phyloP scores from a whole-genome alignment of 2,797 vertebrate species.

The Acanthurus tractus region DNA sequence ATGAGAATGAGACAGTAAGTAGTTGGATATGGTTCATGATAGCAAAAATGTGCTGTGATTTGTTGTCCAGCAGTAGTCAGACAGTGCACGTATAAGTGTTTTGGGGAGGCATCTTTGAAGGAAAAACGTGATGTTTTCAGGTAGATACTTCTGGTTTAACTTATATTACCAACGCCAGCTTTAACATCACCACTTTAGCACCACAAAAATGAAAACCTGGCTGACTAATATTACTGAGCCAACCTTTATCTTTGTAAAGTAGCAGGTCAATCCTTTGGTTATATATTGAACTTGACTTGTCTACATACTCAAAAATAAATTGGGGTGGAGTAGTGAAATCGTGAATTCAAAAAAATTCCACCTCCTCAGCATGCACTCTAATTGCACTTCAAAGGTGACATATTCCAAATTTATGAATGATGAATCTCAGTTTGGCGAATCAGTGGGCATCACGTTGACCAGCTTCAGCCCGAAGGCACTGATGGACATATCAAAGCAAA shows the following conservation, averaged over 20 bases:
- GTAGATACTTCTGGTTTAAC: no score
- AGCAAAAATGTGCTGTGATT: not conserved
- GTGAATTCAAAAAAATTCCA: slow-evolving; percentile 56
- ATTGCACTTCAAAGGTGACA: slow-evolving; percentile 79
- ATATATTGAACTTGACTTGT: slow-evolving; percentile 49
- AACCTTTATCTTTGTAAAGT: slow-evolving; percentile 37
- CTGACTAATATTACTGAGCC: slow-evolving; percentile 1
- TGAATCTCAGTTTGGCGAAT: slow-evolving; percentile 74
- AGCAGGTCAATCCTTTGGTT: slow-evolving; percentile 34
- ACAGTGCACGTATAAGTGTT: not conserved
- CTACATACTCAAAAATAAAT: slow-evolving; percentile 34
- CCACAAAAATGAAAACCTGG: slow-evolving; percentile 39
- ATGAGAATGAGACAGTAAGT: not conserved
- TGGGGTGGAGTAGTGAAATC: slow-evolving; percentile 58
- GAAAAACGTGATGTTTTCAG: not conserved
- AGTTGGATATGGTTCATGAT: not conserved
- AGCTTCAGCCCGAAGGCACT: slow-evolving; percentile 74
- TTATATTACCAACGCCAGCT: no score
- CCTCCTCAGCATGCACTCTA: slow-evolving; percentile 62
- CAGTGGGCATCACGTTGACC: slow-evolving; percentile 73
- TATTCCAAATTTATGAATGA: slow-evolving; percentile 77
- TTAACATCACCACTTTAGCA: not conserved
- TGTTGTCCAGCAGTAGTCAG: not conserved
- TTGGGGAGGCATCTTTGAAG: not conserved
- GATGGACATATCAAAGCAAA: slow-evolving; percentile 80